A percentile compares a stretch with the other conserved stretches of the same genome.
Evolutionary conservation across 2,888 invertebrate genomes (phyloP).

Genomic region (Drosophila subquinaria): DNA sequence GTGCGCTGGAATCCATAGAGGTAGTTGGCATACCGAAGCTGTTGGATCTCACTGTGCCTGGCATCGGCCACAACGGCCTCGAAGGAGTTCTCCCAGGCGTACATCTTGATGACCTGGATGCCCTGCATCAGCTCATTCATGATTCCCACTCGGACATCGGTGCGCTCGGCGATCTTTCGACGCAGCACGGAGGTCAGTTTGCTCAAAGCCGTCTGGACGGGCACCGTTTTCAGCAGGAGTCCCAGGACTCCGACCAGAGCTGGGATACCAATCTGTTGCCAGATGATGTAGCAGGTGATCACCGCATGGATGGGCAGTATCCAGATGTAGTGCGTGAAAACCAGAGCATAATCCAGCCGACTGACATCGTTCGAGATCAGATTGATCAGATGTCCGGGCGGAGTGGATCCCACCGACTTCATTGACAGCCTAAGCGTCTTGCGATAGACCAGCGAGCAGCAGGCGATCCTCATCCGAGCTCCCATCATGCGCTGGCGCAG

Average conservation of each 20-base stretch:
- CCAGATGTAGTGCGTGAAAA: conserved; percentile 95
- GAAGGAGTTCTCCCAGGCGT: conserved; percentile 97
- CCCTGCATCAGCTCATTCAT: conserved; percentile 98
- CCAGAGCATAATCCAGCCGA: conserved; percentile 94
- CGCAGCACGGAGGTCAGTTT: conserved; percentile 86
- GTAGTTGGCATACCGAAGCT: conserved; percentile 88
- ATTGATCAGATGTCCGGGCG: conserved; percentile 96
- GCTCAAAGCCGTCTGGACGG: conserved; percentile 89
- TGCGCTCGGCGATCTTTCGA: conserved; percentile 92
- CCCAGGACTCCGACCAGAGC: conserved; percentile 92
- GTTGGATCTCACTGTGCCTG: conserved; percentile 89
- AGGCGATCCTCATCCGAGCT: conserved; percentile 89
- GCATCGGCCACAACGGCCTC: conserved; percentile 91
- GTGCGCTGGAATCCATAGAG: conserved; percentile 89
- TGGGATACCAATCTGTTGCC: conserved; percentile 90
- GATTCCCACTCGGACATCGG: conserved; percentile 95
- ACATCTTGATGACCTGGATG: conserved; percentile 98
- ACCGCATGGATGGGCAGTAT: conserved; percentile 90
- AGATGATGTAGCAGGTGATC: conserved; percentile 92
- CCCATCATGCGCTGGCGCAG: conserved; percentile 86
- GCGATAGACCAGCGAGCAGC: conserved; percentile 85
- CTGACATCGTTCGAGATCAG: conserved; percentile 97
- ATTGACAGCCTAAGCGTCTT: conserved; percentile 90
- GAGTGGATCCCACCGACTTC: conserved; percentile 89
- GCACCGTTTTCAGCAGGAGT: conserved; percentile 92